Conservation (phyloP, 2,888 invertebrate genomes). For the Mesodorylaimus sp. region DNA sequence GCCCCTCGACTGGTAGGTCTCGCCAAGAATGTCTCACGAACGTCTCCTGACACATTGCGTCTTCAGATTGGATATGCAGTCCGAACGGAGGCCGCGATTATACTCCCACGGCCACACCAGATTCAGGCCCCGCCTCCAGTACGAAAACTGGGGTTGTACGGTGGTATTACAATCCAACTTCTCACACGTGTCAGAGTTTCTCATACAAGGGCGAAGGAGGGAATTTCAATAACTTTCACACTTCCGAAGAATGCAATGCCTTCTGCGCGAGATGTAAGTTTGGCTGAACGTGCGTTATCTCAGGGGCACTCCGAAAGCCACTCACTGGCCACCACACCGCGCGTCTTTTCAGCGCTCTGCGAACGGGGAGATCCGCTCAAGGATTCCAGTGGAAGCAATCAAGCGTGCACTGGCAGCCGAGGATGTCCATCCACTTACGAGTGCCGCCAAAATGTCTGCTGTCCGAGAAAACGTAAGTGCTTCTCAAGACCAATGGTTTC, state of each 20-base stretch:
- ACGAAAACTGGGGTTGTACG: not conserved
- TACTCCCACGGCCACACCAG: not conserved
- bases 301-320: not conserved
- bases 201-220: slow-evolving; percentile 24
- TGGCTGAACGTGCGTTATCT: not conserved
- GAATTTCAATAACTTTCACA: slow-evolving; percentile 24
- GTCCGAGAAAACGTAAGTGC: slow-evolving; percentile 22
- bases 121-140: not conserved
- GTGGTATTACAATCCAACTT: not conserved
- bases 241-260: slow-evolving; percentile 21
- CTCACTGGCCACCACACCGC: too few relatives aligned
- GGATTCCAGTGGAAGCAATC: not conserved
- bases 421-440: slow-evolving; percentile 21
- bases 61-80: not conserved
- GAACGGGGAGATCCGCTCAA: slow-evolving; percentile 6
- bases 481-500: not conserved
- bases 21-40: not conserved
- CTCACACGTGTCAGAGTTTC: slow-evolving; percentile 20
- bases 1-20: not conserved
- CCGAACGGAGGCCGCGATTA: not conserved
- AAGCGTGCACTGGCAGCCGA: slow-evolving; percentile 18
- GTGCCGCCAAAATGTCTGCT: slow-evolving; percentile 25
- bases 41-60: too few relatives aligned
- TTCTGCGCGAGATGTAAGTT: slow-evolving; percentile 6
- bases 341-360: slow-evolving; percentile 8